These are phyloP conservation scores for Pelodiscus sinensis DNA, from an alignment of 2,113 vertebrate genomes.

Conservation along the genomic window DNA sequence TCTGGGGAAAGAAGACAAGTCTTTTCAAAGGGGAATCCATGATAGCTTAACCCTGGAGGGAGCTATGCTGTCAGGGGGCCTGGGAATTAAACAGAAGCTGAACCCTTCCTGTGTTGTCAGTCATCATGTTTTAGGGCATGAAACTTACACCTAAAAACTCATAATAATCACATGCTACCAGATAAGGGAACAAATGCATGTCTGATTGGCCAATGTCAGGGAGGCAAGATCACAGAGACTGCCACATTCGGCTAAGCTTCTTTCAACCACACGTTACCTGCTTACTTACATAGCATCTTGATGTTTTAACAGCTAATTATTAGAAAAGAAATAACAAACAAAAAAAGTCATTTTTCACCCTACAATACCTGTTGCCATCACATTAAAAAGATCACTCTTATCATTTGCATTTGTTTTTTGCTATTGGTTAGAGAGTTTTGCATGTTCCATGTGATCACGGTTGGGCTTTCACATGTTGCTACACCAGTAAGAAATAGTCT, in stretches of 20 bases:
- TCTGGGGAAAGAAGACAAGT: background rate
- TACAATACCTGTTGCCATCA: background rate
- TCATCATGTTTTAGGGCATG: background rate
- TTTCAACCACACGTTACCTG: background rate
- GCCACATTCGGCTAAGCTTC: background rate
- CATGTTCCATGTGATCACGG: background rate
- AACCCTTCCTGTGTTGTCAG: background rate
- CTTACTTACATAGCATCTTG: background rate
- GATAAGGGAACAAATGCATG: background rate
- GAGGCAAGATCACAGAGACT: background rate
- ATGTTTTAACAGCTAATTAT: background rate
- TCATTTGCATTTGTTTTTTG: background rate
- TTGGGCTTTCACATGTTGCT: background rate
- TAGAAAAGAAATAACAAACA: background rate
- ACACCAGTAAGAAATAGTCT: background rate
- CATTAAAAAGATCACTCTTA: background rate
- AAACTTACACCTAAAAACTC: slow-evolving; percentile 9
- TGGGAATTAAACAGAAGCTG: background rate
- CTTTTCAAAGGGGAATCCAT: background rate
- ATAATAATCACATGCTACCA: slow-evolving; percentile 8
- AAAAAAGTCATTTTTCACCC: background rate
- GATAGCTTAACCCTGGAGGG: background rate
- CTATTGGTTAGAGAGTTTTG: background rate
- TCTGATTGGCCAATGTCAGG: slow-evolving; percentile 2
- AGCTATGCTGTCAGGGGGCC: background rate